Evolutionary conservation across 2,888 invertebrate species (phyloP).

Genomic region (Dasypolia templi): DNA sequence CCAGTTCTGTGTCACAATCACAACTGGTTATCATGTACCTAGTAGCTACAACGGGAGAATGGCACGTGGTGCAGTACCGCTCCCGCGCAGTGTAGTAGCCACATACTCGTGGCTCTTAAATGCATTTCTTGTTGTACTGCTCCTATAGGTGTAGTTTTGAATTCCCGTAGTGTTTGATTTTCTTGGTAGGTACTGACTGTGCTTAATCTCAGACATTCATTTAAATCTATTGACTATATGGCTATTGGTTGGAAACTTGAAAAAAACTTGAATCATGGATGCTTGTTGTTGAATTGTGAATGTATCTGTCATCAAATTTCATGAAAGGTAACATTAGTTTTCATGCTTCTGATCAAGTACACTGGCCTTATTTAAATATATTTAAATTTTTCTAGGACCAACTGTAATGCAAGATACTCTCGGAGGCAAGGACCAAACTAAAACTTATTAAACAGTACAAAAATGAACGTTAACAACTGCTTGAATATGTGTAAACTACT

Average conservation of each 20-base stretch:
- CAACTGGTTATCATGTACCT: conserved; percentile 36
- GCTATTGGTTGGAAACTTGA: too few species aligned
- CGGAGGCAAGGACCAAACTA: too few species aligned
- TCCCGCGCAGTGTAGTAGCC: background rate
- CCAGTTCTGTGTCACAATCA: conserved; percentile 30
- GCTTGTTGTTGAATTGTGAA: too few species aligned
- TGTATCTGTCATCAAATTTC: too few species aligned
- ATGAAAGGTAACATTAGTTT: background rate
- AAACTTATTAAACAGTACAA: conserved; percentile 9
- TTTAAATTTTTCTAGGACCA: too few species aligned
- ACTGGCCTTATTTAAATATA: too few species aligned
- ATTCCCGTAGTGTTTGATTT: background rate
- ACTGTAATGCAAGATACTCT: too few species aligned
- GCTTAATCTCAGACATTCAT: background rate
- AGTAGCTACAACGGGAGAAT: conserved; percentile 15
- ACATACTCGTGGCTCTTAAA: background rate
- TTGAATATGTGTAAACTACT: background rate
- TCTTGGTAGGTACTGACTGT: background rate
- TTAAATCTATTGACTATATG: too few species aligned
- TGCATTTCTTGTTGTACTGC: background rate
- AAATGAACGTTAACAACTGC: background rate
- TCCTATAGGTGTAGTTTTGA: background rate
- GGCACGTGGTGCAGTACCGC: conserved; percentile 40
- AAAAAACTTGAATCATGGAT: background rate
- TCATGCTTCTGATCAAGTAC: too few species aligned